These are phyloP conservation scores for Brachypterus glaber DNA, from an alignment of 2,888 invertebrate species.

Conservation along the genomic window DNA sequence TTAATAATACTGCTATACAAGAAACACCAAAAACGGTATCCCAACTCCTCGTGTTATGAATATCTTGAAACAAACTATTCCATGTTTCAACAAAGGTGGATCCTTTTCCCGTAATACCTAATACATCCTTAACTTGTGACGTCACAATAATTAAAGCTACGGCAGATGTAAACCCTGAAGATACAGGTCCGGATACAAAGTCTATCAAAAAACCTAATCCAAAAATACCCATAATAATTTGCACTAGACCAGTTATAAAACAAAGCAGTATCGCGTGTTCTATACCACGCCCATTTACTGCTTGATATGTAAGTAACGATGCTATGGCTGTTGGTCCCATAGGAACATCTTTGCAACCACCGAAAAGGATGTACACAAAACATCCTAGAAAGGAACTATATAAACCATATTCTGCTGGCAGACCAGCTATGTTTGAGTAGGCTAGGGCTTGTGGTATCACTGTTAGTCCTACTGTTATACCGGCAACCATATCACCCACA, in stretches of 20 bases:
- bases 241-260: slow-evolving; percentile 64
- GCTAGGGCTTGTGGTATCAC: slow-evolving; percentile 87
- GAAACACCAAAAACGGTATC: slow-evolving; percentile 66
- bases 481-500: slow-evolving; percentile 76
- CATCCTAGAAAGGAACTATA: slow-evolving; percentile 91
- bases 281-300: slow-evolving; percentile 53
- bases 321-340: slow-evolving; percentile 89
- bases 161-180: slow-evolving; percentile 83
- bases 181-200: slow-evolving; percentile 83
- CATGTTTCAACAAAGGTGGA: slow-evolving; percentile 71
- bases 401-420: slow-evolving; percentile 75
- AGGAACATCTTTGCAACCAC: slow-evolving; percentile 87
- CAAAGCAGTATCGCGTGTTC: slow-evolving; percentile 67
- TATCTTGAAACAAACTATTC: slow-evolving; percentile 59
- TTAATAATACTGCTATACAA: slow-evolving; percentile 65
- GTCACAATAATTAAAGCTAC: slow-evolving; percentile 81
- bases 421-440: slow-evolving; percentile 44
- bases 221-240: slow-evolving; percentile 71
- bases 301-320: slow-evolving; percentile 74
- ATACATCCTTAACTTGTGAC: slow-evolving; percentile 77
- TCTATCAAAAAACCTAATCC: slow-evolving; percentile 81
- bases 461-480: slow-evolving; percentile 80
- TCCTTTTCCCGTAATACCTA: slow-evolving; percentile 63
- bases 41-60: slow-evolving; percentile 55
- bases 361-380: slow-evolving; percentile 82